phyloP scores from a whole-genome alignment of 2,797 vertebrate species.

The Acrocephalus scirpaceus region DNA sequence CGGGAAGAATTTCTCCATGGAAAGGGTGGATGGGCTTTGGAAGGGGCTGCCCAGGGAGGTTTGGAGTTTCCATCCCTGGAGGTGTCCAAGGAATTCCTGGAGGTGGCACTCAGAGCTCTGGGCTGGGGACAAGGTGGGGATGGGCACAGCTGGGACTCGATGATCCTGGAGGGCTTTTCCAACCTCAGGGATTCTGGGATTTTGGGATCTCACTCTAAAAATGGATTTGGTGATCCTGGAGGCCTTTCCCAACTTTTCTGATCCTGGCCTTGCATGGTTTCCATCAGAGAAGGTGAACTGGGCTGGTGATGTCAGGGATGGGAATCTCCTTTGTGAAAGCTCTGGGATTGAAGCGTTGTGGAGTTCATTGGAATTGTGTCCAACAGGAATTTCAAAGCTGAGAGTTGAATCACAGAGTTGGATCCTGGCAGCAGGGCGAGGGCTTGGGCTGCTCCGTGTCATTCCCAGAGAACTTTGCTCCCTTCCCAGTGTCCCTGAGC shows the following conservation, averaged over 20 bases:
- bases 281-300: neutral
- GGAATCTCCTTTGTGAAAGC: neutral
- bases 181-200: accelerated
- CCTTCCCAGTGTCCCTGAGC: neutral
- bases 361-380: neutral
- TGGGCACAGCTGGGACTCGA: neutral
- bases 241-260: neutral
- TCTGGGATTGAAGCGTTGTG: accelerated
- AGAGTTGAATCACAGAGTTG: neutral
- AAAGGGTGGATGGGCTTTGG: neutral
- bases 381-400: neutral
- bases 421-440: neutral
- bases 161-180: neutral
- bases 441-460: accelerated
- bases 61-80: neutral
- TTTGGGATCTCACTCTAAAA: neutral
- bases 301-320: neutral
- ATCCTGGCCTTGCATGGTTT: neutral
- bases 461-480: neutral
- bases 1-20: neutral
- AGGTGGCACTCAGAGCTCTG: accelerated
- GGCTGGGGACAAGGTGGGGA: neutral
- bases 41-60: neutral
- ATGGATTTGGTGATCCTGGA: neutral
- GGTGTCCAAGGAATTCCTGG: neutral